phyloP scores from a whole-genome alignment of 2,797 vertebrate species.

The Bucorvus abyssinicus region DNA sequence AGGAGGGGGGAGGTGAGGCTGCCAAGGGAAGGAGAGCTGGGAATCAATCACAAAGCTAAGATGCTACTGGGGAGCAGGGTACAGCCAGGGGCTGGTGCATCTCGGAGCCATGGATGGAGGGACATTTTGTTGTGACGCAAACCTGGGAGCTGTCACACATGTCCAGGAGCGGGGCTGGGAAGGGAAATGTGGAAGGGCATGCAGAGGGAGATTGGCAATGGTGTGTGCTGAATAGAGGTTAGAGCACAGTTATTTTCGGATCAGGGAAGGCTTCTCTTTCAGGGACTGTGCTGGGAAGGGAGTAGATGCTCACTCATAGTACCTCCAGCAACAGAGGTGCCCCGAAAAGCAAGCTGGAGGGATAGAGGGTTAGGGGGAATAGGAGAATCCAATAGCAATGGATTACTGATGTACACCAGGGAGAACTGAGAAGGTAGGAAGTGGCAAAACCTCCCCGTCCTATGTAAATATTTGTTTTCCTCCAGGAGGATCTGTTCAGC shows the following conservation, averaged over 20 bases:
- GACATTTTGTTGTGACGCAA: not conserved
- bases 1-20: not conserved
- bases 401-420: not conserved
- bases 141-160: accelerated
- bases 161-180: not conserved
- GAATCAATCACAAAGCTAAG: not conserved
- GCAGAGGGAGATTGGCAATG: not conserved
- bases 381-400: not conserved
- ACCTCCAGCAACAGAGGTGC: not conserved
- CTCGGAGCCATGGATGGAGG: not conserved
- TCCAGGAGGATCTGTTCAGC: not conserved
- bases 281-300: not conserved
- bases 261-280: not conserved
- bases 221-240: not conserved
- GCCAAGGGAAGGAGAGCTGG: not conserved
- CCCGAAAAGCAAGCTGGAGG: not conserved
- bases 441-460: not conserved
- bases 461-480: not conserved
- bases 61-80: not conserved
- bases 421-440: not conserved
- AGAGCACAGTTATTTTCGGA: not conserved
- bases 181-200: accelerated
- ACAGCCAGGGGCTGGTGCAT: not conserved
- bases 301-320: not conserved
- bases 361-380: not conserved